Evolutionary conservation across 2,113 vertebrate genomes (phyloP).

Genomic region (Dicaeum eximium): DNA sequence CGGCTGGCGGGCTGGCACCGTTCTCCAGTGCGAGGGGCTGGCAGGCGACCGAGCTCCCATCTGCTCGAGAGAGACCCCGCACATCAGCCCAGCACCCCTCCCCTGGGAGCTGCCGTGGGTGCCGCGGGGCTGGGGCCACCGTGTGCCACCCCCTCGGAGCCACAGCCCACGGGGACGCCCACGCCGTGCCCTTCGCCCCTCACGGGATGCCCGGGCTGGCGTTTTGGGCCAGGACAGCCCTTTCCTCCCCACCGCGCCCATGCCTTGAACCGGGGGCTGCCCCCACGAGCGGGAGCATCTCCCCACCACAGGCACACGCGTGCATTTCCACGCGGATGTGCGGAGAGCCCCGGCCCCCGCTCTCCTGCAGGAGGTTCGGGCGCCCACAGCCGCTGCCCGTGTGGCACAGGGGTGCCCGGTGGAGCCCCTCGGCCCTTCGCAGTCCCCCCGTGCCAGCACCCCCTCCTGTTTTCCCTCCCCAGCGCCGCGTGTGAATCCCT

Average conservation of each 20-base stretch:
- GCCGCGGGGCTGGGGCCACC: background rate
- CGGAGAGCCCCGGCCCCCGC: background rate
- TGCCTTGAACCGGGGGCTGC: background rate
- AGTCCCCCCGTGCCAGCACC: background rate
- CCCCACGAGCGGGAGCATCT: background rate
- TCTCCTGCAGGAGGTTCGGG: background rate
- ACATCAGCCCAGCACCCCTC: background rate
- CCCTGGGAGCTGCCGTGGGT: background rate
- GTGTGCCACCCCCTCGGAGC: background rate
- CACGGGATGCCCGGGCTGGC: background rate
- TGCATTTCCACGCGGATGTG: background rate
- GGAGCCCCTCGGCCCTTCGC: background rate
- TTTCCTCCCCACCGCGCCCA: fast-evolving
- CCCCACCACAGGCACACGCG: fast-evolving
- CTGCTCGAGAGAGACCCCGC: slow-evolving; percentile 57
- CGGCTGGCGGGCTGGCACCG: slow-evolving; percentile 66
- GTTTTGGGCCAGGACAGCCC: background rate
- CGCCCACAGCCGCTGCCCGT: background rate
- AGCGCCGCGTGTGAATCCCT: background rate
- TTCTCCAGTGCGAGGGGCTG: slow-evolving; percentile 71
- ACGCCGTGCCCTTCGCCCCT: background rate
- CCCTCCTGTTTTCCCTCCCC: background rate
- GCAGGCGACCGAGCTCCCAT: slow-evolving; percentile 74
- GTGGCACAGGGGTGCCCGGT: background rate
- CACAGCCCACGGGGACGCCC: background rate